Evolutionary conservation across 1,140 invertebrate genomes (phyloP), one percentile per base, ranked within the genome.

Genomic region (Tetragonula clypearis): DNA sequence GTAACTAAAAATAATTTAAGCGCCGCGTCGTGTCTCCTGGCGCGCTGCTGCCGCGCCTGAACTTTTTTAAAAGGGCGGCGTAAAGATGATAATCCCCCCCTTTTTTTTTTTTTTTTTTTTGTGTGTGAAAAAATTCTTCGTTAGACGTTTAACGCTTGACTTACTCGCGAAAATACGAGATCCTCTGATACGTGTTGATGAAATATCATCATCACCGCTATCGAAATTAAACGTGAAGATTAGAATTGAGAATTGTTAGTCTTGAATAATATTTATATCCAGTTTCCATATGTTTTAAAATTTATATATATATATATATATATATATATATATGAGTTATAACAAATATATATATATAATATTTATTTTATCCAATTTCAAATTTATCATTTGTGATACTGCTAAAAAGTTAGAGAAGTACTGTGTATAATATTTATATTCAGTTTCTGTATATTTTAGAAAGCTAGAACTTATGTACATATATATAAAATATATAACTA

Each of bases 1-100:
- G 23, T 26, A 49, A 78, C 75, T 78, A 78, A 78, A 78, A 78
- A 78, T 78, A 78, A 78, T 78, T 26, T 66, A n/a, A 53, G 9
- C 26, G 19, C 26, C 26, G 35, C 35, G 35, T 35, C 35, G 35
- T 35, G n/a, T 21, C 26, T 26, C 8, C 11, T 74, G 23, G 53
- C 41, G 53, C 41, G 6, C 9, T 1, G 6, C 9, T 1, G 19
- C 11, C 17, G n/a, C n/a, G 19, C 21, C 19, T 26, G 21, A 56
- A 75, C 23, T 73, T 41, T 74, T 56, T 66, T 49, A 49, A 49
- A n/a, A 75, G 55, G 35, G 30, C 35, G 35, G 30, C 35, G 3
- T 4, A 4, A 35, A 56, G 73, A 55, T 56, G 19, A 15, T 41
- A 71, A 26, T 12, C 9, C 2, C 17, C 8, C 4, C 6, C 2